phyloP scores from a whole-genome alignment of 2,113 vertebrate genomes.

The Macrotis lagotis region DNA sequence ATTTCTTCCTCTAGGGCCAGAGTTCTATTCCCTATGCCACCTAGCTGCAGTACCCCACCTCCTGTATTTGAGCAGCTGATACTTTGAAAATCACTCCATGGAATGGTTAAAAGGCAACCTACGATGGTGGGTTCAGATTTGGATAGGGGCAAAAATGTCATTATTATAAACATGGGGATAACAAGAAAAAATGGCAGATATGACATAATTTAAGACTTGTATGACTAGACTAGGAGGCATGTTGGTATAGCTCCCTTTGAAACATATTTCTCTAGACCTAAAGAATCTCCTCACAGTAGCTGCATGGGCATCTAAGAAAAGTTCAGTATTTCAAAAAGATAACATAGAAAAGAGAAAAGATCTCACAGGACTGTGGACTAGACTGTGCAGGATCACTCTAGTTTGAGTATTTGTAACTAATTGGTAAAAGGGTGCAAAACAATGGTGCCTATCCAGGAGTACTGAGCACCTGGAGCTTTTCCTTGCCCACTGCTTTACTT shows the following conservation, averaged over 20 bases:
- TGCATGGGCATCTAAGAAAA: not conserved
- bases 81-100: not conserved
- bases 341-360: not conserved
- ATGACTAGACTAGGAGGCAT: not conserved
- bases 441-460: not conserved
- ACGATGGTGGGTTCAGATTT: not conserved
- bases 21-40: not conserved
- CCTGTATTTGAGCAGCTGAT: not conserved
- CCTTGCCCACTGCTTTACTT: not conserved
- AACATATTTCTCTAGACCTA: not conserved
- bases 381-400: not conserved
- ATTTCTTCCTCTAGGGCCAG: not conserved
- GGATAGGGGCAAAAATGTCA: not conserved
- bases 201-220: not conserved
- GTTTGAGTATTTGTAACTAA: not conserved
- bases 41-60: not conserved
- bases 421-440: not conserved
- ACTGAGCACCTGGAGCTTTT: not conserved
- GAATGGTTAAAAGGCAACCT: not conserved
- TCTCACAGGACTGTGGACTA: not conserved
- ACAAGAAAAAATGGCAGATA: not conserved
- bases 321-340: not conserved
- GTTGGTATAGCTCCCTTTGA: not conserved
- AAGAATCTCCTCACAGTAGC: not conserved
- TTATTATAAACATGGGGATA: not conserved